phyloP scores from a whole-genome alignment of 2,888 invertebrate species.

The Orchesellides sinensis region DNA sequence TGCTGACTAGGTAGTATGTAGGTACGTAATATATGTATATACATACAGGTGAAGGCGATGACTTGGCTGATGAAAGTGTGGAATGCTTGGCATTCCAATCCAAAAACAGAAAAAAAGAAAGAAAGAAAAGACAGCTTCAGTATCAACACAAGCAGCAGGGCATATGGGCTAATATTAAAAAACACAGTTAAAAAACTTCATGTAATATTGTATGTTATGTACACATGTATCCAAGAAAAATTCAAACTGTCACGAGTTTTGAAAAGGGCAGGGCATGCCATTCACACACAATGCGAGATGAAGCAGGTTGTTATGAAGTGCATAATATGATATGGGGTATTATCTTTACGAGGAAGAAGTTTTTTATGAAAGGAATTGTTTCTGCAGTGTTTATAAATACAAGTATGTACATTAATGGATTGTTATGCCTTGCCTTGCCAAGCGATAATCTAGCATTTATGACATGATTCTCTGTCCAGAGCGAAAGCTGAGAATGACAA shows the following conservation, averaged over 20 bases:
- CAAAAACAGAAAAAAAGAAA: slow-evolving; percentile 37
- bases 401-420: background rate
- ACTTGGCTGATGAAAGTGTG: slow-evolving; percentile 59
- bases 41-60: slow-evolving; percentile 62
- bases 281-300: slow-evolving; percentile 14
- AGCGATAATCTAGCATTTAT: background rate
- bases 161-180: slow-evolving; percentile 17
- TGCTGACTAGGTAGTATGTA: slow-evolving; percentile 52
- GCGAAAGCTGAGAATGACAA: slow-evolving; percentile 58
- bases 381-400: background rate
- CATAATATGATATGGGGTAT: slow-evolving; percentile 39
- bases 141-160: background rate
- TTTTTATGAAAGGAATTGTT: background rate
- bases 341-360: background rate
- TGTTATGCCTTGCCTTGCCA: background rate
- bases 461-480: background rate
- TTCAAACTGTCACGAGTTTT: slow-evolving; percentile 63
- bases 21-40: background rate
- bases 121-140: no score
- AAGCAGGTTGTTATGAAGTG: slow-evolving; percentile 21
- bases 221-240: slow-evolving; percentile 21
- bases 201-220: no score
- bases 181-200: slow-evolving; percentile 8
- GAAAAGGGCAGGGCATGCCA: slow-evolving; percentile 62
- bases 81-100: slow-evolving; percentile 61